phyloP scores from a whole-genome alignment of 2,888 invertebrate species.

The Tachina grossa region DNA sequence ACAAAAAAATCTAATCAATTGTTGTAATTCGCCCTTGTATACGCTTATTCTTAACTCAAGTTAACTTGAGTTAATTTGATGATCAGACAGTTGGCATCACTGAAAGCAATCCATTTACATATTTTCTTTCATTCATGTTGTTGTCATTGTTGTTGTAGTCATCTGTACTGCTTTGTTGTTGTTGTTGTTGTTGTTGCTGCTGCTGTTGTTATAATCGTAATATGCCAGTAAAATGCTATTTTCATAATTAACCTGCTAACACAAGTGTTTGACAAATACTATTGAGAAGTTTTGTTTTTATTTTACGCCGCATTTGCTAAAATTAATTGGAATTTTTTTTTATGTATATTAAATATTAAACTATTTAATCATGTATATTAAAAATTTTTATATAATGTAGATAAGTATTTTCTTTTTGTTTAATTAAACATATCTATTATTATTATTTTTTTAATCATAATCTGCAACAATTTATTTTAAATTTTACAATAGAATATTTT shows the following conservation, averaged over 20 bases:
- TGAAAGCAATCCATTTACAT: constrained; percentile 30
- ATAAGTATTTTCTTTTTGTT: neutral
- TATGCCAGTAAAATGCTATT: constrained; percentile 42
- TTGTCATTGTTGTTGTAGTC: constrained; percentile 16
- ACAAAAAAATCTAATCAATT: neutral
- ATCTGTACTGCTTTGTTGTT: neutral
- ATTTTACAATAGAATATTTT: neutral
- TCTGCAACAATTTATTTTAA: constrained; percentile 1
- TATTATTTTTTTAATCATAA: neutral
- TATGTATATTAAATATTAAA: too few relatives aligned
- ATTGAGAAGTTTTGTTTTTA: constrained; percentile 12
- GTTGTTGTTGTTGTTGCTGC: neutral
- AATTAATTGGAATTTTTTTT: constrained; percentile 30
- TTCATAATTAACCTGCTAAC: constrained; percentile 58
- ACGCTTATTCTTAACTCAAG: constrained; percentile 22
- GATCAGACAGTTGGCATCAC: too few relatives aligned
- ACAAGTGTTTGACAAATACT: constrained; percentile 63
- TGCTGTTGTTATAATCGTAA: neutral
- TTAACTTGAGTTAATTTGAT: too few relatives aligned
- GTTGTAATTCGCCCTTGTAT: constrained; percentile 20
- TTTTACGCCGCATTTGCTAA: constrained; percentile 21
- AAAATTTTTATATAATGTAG: too few relatives aligned
- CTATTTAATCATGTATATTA: too few relatives aligned
- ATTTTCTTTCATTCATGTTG: constrained; percentile 4
- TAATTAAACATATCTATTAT: neutral